A percentile compares a stretch with the other conserved stretches of the same genome.
These are phyloP conservation scores for Plebejus argus DNA, from an alignment of 2,888 invertebrate species.

Conservation along the genomic window DNA sequence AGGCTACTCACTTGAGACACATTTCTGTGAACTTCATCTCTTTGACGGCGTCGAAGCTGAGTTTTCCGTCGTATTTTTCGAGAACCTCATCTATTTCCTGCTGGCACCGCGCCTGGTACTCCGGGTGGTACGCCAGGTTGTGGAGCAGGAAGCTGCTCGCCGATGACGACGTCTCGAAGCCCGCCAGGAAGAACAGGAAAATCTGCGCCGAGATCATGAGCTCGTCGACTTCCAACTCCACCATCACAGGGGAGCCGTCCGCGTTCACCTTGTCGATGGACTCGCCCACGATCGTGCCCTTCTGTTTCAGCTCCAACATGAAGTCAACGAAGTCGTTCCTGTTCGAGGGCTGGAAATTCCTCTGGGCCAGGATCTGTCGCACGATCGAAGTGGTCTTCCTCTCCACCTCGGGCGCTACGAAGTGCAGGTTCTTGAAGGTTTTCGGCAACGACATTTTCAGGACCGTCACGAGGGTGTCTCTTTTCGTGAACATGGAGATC, in stretches of 20 bases:
- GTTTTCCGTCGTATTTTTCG: slow-evolving; percentile 43
- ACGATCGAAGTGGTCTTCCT: slow-evolving; percentile 48
- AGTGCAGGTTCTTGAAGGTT: slow-evolving; percentile 49
- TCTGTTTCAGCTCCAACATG: slow-evolving; percentile 37
- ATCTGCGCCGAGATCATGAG: slow-evolving; percentile 46
- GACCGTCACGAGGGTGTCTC: slow-evolving; percentile 46
- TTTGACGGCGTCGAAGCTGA: slow-evolving; percentile 46
- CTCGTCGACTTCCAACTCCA: slow-evolving; percentile 38
- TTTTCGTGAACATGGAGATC: slow-evolving; percentile 49
- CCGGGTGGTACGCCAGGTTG: slow-evolving; percentile 43
- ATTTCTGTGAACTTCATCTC: slow-evolving; percentile 45
- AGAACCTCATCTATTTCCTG: slow-evolving; percentile 45
- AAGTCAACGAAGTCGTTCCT: slow-evolving; percentile 41
- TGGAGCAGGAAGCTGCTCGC: slow-evolving; percentile 44
- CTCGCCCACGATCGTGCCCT: slow-evolving; percentile 38
- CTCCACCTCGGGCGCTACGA: slow-evolving; percentile 48
- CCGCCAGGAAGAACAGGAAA: slow-evolving; percentile 52
- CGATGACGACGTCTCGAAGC: slow-evolving; percentile 53
- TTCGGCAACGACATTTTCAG: slow-evolving; percentile 56
- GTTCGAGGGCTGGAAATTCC: slow-evolving; percentile 38
- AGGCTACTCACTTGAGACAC: slow-evolving; percentile 16
- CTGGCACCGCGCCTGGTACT: slow-evolving; percentile 43
- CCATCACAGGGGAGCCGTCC: slow-evolving; percentile 36
- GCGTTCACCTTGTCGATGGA: slow-evolving; percentile 38
- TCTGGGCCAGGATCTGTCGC: slow-evolving; percentile 36